These are phyloP conservation scores for Eunapius fragilis DNA, from an alignment of 37 sponge, comb jelly and placozoan genomes.

Conservation along the genomic window DNA sequence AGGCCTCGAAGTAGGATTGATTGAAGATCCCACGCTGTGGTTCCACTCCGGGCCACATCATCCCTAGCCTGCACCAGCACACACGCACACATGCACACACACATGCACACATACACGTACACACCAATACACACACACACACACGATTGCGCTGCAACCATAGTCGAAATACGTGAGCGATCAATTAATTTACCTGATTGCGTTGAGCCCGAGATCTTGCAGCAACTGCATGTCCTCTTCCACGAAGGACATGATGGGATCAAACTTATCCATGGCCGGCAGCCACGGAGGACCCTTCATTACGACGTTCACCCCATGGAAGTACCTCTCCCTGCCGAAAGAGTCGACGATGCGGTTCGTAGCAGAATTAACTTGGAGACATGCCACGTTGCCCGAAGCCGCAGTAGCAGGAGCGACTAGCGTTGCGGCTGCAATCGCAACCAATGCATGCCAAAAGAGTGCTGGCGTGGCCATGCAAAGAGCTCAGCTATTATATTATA, in stretches of 20 bases:
- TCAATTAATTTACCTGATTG: constrained; percentile 52
- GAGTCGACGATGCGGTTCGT: constrained; percentile 68
- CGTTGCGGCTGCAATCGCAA: background rate
- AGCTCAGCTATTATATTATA: too few relatives aligned
- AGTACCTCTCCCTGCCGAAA: constrained; percentile 71
- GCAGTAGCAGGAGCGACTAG: background rate
- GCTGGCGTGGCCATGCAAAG: background rate
- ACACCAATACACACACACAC: background rate
- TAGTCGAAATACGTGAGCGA: background rate
- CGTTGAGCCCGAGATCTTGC: constrained; percentile 76
- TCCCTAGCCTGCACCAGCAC: constrained; percentile 55
- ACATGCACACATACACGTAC: background rate
- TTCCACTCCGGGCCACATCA: constrained; percentile 96
- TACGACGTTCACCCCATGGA: constrained; percentile 90
- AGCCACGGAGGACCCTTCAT: constrained; percentile 89
- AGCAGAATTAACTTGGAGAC: constrained; percentile 64
- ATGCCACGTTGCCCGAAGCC: background rate
- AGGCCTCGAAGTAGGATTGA: constrained; percentile 74
- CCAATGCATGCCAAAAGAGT: background rate
- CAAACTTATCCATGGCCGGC: constrained; percentile 62
- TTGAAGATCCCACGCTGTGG: constrained; percentile 80
- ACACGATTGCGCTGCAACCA: too few relatives aligned
- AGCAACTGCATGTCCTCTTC: constrained; percentile 80
- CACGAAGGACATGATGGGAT: constrained; percentile 67
- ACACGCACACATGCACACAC: too few relatives aligned